phyloP scores from a whole-genome alignment of 2,797 vertebrate species.

The Clangula hyemalis region DNA sequence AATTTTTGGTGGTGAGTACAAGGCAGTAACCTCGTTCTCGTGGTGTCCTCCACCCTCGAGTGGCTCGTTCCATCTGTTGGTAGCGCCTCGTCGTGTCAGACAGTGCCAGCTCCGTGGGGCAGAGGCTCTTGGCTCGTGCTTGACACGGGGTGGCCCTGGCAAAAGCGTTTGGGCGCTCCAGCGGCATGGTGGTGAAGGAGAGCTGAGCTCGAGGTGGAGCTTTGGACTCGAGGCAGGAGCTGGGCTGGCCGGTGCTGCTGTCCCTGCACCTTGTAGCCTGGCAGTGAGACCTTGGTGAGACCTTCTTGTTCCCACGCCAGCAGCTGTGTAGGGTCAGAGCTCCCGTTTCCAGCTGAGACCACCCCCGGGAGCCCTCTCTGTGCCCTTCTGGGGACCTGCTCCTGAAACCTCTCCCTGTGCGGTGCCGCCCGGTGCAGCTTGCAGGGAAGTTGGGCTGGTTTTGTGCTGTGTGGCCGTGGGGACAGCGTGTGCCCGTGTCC shows the following conservation, averaged over 20 bases:
- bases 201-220: neutral
- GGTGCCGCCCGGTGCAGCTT: neutral
- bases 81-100: neutral
- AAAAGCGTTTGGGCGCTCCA: neutral
- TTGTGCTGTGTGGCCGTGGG: neutral
- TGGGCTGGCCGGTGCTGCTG: neutral
- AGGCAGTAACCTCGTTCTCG: neutral
- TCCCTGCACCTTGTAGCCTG: neutral
- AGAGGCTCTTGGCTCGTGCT: neutral
- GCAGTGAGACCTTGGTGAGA: rapidly evolving
- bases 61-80: no score
- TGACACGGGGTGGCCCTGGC: no score
- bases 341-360: neutral
- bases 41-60: no score
- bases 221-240: rapidly evolving
- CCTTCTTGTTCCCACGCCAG: neutral
- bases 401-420: neutral
- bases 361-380: neutral
- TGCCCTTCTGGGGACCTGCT: neutral
- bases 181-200: neutral
- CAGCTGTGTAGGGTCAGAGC: neutral
- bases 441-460: neutral
- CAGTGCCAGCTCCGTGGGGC: neutral
- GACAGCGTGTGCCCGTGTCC: rapidly evolving
- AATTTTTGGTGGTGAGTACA: neutral